These are phyloP conservation scores for Lochmaea capreae DNA, from an alignment of 2,888 invertebrate genomes.

Conservation along the genomic window DNA sequence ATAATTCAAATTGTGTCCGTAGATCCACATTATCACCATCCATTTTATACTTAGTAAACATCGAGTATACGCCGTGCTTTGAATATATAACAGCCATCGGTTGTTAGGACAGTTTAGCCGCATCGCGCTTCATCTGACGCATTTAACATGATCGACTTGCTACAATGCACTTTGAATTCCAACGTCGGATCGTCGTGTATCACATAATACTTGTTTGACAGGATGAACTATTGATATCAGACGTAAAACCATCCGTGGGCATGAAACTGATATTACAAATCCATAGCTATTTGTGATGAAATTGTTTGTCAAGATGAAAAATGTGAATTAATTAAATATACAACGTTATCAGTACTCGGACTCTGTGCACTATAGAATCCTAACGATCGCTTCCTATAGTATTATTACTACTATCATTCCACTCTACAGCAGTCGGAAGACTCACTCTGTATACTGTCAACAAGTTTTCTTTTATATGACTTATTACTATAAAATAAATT, in stretches of 20 bases:
- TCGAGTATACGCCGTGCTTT: slow-evolving; percentile 41
- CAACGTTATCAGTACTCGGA: too few relatives aligned
- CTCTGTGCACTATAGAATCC: too few relatives aligned
- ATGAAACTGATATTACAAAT: not conserved
- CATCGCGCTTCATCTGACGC: slow-evolving; percentile 33
- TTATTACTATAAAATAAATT: too few relatives aligned
- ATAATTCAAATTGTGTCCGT: slow-evolving; percentile 42
- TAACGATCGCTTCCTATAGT: too few relatives aligned
- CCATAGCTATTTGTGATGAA: too few relatives aligned
- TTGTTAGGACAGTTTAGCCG: slow-evolving; percentile 31
- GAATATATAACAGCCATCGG: slow-evolving; percentile 43
- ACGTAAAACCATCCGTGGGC: not conserved
- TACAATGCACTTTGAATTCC: slow-evolving; percentile 35
- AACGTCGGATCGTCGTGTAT: slow-evolving; percentile 18
- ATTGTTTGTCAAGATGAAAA: too few relatives aligned
- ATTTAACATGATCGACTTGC: slow-evolving; percentile 39
- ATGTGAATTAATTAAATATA: too few relatives aligned
- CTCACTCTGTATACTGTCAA: too few relatives aligned
- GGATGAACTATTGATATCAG: not conserved
- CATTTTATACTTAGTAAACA: slow-evolving; percentile 46
- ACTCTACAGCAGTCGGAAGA: too few relatives aligned
- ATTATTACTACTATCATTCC: too few relatives aligned
- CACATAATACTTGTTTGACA: not conserved
- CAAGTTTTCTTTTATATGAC: too few relatives aligned
- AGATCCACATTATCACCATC: slow-evolving; percentile 35